Evolutionary conservation across 2,113 vertebrate species (phyloP).

Genomic region (Stigmatopora argus): DNA sequence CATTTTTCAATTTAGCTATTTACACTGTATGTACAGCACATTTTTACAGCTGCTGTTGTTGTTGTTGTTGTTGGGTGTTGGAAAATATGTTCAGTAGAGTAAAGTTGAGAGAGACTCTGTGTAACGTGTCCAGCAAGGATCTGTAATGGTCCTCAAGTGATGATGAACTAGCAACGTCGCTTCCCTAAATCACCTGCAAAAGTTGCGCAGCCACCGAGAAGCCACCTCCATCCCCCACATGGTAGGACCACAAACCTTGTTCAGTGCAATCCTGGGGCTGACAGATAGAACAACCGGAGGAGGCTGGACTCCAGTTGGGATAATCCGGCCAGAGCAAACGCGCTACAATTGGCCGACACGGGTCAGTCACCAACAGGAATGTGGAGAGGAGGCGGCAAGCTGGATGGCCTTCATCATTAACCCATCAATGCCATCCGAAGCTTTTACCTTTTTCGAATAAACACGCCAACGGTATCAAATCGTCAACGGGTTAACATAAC

Average conservation of each 20-base stretch:
- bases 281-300: neutral
- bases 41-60: neutral
- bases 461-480: neutral
- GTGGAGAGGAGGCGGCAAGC: conserved; percentile 39
- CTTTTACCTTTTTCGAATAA: neutral
- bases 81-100: neutral
- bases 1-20: neutral
- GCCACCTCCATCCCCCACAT: neutral
- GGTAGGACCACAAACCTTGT: neutral
- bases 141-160: neutral
- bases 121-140: neutral
- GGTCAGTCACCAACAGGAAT: conserved; percentile 53
- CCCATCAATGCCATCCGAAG: conserved; percentile 11
- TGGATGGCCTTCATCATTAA: conserved; percentile 42
- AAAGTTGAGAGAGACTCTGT: neutral
- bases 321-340: conserved; percentile 13
- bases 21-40: neutral
- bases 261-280: neutral
- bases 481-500: too few species aligned
- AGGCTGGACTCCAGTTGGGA: neutral
- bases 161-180: neutral
- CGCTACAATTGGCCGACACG: conserved; percentile 33
- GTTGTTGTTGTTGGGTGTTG: neutral
- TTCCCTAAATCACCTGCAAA: neutral
- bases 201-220: neutral